Conservation (phyloP, 2,797 vertebrate genomes). For the Arctocebus calabarensis region DNA sequence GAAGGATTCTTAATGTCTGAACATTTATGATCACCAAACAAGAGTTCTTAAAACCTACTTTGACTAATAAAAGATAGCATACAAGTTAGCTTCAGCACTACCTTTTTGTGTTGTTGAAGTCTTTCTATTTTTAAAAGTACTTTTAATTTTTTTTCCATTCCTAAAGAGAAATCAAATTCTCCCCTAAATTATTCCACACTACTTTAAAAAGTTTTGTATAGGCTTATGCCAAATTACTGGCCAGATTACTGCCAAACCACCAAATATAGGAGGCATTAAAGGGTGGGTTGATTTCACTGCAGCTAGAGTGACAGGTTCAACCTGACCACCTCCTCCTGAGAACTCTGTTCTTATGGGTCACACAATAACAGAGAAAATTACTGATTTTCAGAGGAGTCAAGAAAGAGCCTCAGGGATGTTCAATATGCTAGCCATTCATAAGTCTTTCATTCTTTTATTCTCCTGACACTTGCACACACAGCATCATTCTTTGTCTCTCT, state of each 20-base stretch:
- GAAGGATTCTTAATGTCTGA: background rate
- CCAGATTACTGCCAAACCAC: background rate
- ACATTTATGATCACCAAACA: background rate
- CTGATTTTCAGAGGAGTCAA: background rate
- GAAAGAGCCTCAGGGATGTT: background rate
- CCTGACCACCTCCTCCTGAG: background rate
- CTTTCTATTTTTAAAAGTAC: background rate
- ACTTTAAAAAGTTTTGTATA: slow-evolving; percentile 46
- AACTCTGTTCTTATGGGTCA: background rate
- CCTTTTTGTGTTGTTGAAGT: background rate
- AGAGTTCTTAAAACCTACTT: background rate
- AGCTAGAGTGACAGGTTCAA: background rate
- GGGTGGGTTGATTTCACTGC: background rate
- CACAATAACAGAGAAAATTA: background rate
- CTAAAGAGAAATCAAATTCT: slow-evolving; percentile 19
- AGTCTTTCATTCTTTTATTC: background rate
- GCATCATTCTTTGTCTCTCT: background rate
- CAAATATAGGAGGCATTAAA: background rate
- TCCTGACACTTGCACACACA: background rate
- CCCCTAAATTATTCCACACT: slow-evolving; percentile 1
- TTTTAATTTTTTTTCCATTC: slow-evolving; percentile 39
- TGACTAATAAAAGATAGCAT: background rate
- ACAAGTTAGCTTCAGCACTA: background rate
- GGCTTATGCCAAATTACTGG: background rate
- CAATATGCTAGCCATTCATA: background rate